These are phyloP conservation scores for Lophius piscatorius DNA, from an alignment of 2,113 vertebrate genomes.

Conservation along the genomic window DNA sequence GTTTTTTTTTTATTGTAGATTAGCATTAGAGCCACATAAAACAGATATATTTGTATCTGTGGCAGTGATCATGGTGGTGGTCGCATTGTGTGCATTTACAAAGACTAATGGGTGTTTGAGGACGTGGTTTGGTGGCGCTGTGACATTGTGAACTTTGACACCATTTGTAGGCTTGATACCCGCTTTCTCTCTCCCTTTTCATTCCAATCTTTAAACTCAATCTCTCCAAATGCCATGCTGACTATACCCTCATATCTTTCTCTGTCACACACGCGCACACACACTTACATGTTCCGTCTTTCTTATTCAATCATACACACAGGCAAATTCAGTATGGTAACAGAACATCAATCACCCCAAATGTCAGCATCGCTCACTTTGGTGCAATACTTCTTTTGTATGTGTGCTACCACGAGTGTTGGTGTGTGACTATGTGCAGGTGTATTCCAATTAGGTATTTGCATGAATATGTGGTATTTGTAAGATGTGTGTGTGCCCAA, in stretches of 20 bases:
- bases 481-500: conserved; percentile 1
- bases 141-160: conserved; percentile 60
- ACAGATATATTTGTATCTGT: conserved; percentile 1
- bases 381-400: too few species aligned
- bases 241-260: background rate
- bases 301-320: conserved; percentile 12
- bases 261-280: conserved; percentile 5
- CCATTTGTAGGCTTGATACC: conserved; percentile 26
- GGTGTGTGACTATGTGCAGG: conserved; percentile 7
- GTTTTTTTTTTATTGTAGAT: background rate
- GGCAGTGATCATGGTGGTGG: conserved; percentile 9
- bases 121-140: conserved; percentile 4
- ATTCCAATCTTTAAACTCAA: conserved; percentile 47
- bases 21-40: background rate
- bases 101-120: conserved; percentile 61
- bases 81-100: conserved; percentile 52
- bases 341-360: conserved; percentile 46
- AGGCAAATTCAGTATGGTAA: conserved; percentile 12
- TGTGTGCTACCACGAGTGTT: too few species aligned
- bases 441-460: conserved; percentile 11
- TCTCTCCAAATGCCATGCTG: conserved; percentile 66
- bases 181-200: conserved; percentile 11
- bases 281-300: background rate
- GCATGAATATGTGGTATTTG: conserved; percentile 29
- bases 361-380: too few species aligned